Evolutionary conservation across 2,888 invertebrate genomes (phyloP).

Genomic region (Pseudanteris insignis): DNA sequence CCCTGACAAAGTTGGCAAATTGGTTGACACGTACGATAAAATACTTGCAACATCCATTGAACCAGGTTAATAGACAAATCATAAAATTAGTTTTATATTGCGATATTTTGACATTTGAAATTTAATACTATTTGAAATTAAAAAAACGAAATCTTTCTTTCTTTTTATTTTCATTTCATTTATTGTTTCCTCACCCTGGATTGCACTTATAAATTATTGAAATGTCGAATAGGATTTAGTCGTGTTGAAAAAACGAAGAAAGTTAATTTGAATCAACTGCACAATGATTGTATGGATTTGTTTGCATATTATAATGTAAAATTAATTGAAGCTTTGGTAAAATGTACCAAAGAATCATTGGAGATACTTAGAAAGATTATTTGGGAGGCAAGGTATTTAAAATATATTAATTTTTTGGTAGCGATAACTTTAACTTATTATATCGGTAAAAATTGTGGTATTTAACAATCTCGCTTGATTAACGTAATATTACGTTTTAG

Average conservation of each 20-base stretch:
- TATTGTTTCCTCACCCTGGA: too few species aligned
- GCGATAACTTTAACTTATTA: neutral
- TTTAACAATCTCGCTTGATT: neutral
- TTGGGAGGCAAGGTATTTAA: slow-evolving; percentile 52
- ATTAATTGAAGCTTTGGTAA: slow-evolving; percentile 78
- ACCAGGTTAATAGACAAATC: too few species aligned
- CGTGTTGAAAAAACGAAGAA: slow-evolving; percentile 72
- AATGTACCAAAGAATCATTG: slow-evolving; percentile 77
- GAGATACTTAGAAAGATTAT: slow-evolving; percentile 75
- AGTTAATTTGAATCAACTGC: slow-evolving; percentile 71
- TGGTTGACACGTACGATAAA: slow-evolving; percentile 71
- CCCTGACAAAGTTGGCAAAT: slow-evolving; percentile 71
- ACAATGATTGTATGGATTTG: slow-evolving; percentile 81
- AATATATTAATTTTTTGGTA: too few species aligned
- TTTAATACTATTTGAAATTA: neutral
- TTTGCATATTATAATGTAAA: slow-evolving; percentile 83
- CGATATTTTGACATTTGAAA: neutral
- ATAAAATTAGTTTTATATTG: too few species aligned
- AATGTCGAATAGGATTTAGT: slow-evolving; percentile 71
- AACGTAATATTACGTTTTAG: too few species aligned
- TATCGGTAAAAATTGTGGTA: neutral
- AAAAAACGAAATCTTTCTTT: too few species aligned
- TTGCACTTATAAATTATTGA: too few species aligned
- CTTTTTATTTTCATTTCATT: too few species aligned
- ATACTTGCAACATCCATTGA: slow-evolving; percentile 68